Evolutionary conservation across 2,113 vertebrate genomes (phyloP).

Genomic region (Mystacornis crossleyi): DNA sequence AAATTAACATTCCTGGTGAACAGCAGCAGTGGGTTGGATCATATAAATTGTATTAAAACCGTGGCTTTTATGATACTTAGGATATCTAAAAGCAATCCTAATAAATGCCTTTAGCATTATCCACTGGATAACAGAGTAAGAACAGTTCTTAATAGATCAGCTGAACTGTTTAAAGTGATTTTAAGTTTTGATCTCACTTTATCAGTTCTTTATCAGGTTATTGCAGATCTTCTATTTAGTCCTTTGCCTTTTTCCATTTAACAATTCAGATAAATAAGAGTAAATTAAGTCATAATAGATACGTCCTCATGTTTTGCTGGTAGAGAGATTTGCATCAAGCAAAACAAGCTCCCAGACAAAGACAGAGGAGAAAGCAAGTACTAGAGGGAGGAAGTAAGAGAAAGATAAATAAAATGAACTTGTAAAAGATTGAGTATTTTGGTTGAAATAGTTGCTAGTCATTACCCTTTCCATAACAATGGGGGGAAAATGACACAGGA

Average conservation of each 20-base stretch:
- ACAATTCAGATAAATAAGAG: not conserved
- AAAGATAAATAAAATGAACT: not conserved
- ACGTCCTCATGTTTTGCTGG: not conserved
- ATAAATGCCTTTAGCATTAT: not conserved
- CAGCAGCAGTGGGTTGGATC: not conserved
- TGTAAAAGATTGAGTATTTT: not conserved
- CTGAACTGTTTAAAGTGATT: not conserved
- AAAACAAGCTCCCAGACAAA: not conserved
- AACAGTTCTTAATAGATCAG: not conserved
- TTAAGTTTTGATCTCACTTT: not conserved
- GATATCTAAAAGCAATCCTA: not conserved
- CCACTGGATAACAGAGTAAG: not conserved
- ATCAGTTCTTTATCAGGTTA: not conserved
- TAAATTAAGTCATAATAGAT: not conserved
- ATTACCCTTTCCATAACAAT: not conserved
- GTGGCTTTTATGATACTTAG: not conserved
- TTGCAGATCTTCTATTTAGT: not conserved
- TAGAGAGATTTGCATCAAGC: not conserved
- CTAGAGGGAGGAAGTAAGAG: not conserved
- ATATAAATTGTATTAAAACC: not conserved
- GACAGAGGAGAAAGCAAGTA: not conserved
- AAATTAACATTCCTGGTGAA: not conserved
- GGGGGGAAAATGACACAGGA: not conserved
- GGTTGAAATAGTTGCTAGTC: not conserved
- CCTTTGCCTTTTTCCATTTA: not conserved